Base-by-base conservation (phyloP, 2,797 vertebrate genomes). In the Odontamblyopus rebecca region DNA sequence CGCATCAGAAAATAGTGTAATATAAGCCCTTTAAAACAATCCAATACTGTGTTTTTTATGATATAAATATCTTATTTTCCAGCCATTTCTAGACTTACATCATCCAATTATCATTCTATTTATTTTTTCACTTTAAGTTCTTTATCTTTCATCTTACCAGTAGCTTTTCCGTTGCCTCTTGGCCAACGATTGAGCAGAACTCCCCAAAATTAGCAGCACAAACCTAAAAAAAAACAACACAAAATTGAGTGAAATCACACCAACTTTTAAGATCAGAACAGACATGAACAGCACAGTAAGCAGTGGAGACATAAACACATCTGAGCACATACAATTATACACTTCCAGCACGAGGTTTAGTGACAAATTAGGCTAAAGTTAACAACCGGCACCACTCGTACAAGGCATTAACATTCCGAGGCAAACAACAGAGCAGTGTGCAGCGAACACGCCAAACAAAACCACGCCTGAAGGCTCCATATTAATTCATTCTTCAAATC, bases 161-260 rank as follows among this genome's bases (percentile, higher is more conserved):
- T 82, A 95, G 92, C 74, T 96, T 96, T 90, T 97, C 96, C 74
- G 96, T 97, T 76, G 96, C 94, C 83, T 97, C 96, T 76, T 95
- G 96, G 70, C 96, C 96, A 70, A 97, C 95, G 61, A 96, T 95
- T 71, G 94, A 96, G 91, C 97, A 98, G 86, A 96, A 94, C 81
- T 96, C 96, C 67, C 96, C 97, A 80, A 98, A 97, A 87, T 96
- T 95, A 74, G 95, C 94, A 68, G 97, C 95, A 86, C 96, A 96
- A 54, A 97, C 97, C 96, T 98, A 70, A 2, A 73, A 2, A 73
- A 82, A 2, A 66, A 64, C 6, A 35, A 18, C 41, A 61, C n/a
- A 18, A 23, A 23, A 23, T 23, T 57, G 41, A 13, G 41, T 13
- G 16, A 48, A 48, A 15, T 48, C 4, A 48, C 44, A 15, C 13